These are phyloP conservation scores for Nipponacmea schrenckii DNA, from an alignment of 2,888 invertebrate genomes.

Conservation along the genomic window DNA sequence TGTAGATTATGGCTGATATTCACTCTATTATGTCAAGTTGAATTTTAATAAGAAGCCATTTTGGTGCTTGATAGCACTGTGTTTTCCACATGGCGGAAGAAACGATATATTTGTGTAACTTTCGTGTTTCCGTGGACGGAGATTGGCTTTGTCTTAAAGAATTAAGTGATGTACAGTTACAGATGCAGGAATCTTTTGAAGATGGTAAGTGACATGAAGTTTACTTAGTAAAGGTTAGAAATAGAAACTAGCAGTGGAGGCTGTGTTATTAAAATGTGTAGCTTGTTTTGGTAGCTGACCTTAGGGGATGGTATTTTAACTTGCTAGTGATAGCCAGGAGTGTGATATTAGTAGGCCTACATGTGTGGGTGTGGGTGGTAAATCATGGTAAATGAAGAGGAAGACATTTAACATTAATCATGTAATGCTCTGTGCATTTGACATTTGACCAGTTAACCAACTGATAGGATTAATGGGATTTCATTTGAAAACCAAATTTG, in stretches of 20 bases:
- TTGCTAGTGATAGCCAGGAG: background rate
- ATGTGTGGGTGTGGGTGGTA: too few species aligned
- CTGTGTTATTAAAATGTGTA: background rate
- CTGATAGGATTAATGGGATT: too few species aligned
- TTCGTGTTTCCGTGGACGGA: slow-evolving; percentile 95
- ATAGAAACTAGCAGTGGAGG: background rate
- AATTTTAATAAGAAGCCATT: background rate
- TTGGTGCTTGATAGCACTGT: background rate
- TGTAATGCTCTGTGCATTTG: too few species aligned
- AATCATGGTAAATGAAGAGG: too few species aligned
- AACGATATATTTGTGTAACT: slow-evolving; percentile 96
- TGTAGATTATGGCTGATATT: too few species aligned
- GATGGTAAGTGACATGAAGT: slow-evolving; percentile 12
- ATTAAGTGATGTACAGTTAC: slow-evolving; percentile 84
- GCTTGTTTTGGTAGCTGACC: background rate
- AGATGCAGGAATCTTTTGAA: slow-evolving; percentile 43
- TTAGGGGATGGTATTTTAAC: background rate
- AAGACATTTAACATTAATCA: too few species aligned
- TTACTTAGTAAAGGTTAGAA: background rate
- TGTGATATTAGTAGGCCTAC: too few species aligned
- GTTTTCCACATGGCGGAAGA: slow-evolving; percentile 78
- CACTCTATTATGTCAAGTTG: too few species aligned
- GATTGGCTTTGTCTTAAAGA: slow-evolving; percentile 97
- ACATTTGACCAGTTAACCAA: too few species aligned
- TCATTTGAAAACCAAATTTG: too few species aligned